Conservation (phyloP, 2,113 vertebrate genomes). For the Sapayoa aenigma region DNA sequence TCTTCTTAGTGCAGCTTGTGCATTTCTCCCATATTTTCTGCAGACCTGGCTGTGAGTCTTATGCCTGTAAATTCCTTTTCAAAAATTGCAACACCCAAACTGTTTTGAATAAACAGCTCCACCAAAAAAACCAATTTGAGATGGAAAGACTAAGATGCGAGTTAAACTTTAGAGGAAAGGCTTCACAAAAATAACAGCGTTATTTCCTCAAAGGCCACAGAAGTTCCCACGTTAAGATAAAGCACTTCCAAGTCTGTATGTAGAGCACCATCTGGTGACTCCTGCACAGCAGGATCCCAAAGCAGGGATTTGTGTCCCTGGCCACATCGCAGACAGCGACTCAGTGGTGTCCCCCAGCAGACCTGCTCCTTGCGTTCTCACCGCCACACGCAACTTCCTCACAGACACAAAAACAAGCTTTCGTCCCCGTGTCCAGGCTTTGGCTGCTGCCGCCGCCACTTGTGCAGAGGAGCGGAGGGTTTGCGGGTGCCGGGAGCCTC, state of each 20-base stretch:
- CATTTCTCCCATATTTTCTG: background rate
- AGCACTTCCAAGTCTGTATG: background rate
- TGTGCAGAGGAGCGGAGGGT: background rate
- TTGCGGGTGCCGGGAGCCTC: background rate
- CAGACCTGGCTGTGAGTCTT: background rate
- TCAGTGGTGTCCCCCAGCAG: background rate
- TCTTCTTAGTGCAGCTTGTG: background rate
- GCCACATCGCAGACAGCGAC: background rate
- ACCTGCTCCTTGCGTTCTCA: background rate
- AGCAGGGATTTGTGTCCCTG: background rate
- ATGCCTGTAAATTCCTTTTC: background rate
- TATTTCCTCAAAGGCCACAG: background rate
- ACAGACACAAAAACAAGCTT: background rate
- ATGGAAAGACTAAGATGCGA: background rate
- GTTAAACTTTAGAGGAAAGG: background rate
- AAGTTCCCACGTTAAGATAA: background rate
- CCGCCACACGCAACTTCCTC: background rate
- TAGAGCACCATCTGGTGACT: conserved; percentile 53
- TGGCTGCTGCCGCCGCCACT: background rate
- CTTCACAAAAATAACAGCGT: background rate
- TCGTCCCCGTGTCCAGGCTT: background rate
- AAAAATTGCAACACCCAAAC: background rate
- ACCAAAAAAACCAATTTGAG: background rate
- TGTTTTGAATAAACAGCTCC: background rate
- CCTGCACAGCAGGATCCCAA: background rate